These are phyloP conservation scores for Nebria salina DNA, from an alignment of 2,888 invertebrate species.

Conservation along the genomic window DNA sequence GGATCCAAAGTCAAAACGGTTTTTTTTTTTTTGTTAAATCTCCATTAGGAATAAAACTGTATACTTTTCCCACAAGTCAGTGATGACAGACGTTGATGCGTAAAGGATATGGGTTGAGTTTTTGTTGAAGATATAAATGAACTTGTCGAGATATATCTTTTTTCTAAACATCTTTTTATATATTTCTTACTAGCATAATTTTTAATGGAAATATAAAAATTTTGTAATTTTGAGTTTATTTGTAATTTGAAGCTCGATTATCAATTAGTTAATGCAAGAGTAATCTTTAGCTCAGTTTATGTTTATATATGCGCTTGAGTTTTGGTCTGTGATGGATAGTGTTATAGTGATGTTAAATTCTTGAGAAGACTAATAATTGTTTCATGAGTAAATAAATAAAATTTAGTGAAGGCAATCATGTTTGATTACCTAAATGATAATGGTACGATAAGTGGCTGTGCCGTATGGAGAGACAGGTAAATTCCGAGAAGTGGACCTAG, in stretches of 20 bases:
- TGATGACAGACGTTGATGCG: neutral
- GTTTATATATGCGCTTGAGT: too few relatives aligned
- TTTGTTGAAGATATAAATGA: neutral
- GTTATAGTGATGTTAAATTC: neutral
- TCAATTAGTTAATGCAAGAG: too few relatives aligned
- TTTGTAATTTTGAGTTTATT: neutral
- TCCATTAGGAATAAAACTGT: neutral
- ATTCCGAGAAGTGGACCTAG: conserved; percentile 38
- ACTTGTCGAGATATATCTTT: neutral
- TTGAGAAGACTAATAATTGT: neutral
- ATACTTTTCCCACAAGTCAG: neutral
- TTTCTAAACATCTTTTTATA: neutral
- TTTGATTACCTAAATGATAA: conserved; percentile 3
- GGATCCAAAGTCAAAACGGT: neutral
- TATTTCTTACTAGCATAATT: neutral
- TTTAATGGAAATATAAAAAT: neutral
- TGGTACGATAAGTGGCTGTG: conserved; percentile 17
- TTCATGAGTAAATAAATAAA: neutral
- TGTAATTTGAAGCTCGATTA: neutral
- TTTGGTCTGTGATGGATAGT: too few relatives aligned
- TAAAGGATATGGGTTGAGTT: neutral
- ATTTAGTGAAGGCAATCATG: neutral
- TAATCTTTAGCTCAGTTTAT: too few relatives aligned
- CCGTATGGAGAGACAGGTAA: conserved; percentile 35
- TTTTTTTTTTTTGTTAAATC: neutral